These are phyloP conservation scores for Fratercula arctica DNA, from an alignment of 2,797 vertebrate species.

Conservation along the genomic window DNA sequence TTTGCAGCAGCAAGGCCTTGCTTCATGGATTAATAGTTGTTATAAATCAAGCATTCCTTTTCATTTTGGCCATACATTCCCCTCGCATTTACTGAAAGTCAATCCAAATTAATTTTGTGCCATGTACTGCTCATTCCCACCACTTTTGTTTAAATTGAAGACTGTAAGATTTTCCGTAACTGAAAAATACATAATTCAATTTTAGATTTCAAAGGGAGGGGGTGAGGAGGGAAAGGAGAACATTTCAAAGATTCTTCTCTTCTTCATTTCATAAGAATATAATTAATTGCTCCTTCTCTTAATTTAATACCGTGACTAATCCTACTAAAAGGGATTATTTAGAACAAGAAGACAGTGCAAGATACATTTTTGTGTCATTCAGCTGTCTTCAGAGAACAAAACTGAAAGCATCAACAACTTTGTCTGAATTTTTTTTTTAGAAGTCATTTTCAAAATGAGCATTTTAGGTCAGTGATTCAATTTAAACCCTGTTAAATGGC, in stretches of 20 bases:
- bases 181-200: conserved; percentile 34
- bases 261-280: conserved; percentile 59
- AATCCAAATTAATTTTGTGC: conserved; percentile 32
- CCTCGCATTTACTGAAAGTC: neutral
- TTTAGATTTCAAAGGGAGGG: conserved; percentile 37
- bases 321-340: conserved; percentile 70
- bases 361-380: conserved; percentile 51
- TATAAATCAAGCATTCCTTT: neutral
- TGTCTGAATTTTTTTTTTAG: conserved; percentile 23
- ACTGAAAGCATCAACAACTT: conserved; percentile 57
- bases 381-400: conserved; percentile 63
- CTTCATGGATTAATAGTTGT: neutral
- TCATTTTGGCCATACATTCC: neutral
- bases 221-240: neutral
- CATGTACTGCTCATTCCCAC: neutral
- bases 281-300: conserved; percentile 71
- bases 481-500: conserved; percentile 55
- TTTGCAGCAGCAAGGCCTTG: neutral
- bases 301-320: conserved; percentile 75
- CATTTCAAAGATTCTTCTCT: conserved; percentile 55
- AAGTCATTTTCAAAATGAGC: conserved; percentile 64
- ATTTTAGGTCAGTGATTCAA: conserved; percentile 67
- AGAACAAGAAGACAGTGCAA: conserved; percentile 51
- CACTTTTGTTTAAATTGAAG: conserved; percentile 13
- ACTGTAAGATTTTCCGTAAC: conserved; percentile 39